Base-by-base conservation (phyloP, 2,888 invertebrate species). In the Leptinotarsa peninsularis region DNA sequence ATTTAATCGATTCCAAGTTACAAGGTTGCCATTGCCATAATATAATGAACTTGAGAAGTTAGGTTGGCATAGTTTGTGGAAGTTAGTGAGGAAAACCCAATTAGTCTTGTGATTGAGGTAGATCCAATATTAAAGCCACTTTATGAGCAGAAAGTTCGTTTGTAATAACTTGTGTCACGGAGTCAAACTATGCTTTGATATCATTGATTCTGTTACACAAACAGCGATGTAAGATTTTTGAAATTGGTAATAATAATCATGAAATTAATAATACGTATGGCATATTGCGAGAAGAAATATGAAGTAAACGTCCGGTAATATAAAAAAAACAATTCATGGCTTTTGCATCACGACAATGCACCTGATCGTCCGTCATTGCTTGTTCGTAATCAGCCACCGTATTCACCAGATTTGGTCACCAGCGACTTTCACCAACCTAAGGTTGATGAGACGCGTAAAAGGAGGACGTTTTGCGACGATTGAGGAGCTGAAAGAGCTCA, bases 1-100 rank as follows among this genome's bases (percentile, higher is more conserved):
- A 43, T 43, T 43, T 10, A 43, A 43, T 43, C 43, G 63, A 33
- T 52, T 0, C 3, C 7, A 14, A 33, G 63, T 63, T 43, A 18
- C 18, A 63, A 60, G 60, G 63, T 63, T 18, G 13, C 43, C 5
- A 18, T 60, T 63, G 63, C 63, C 17, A 2, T 63, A 43, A 43
- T 18, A 33, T 58, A 43, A 43, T 63, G 33, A 63, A 63, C 63
- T 43, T 17, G 63, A 17, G 63, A 63, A 63, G 63, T 63, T 43
- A 17, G 18, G 10, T 63, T 43, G 63, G 33, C 63, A 63, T 63
- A 63, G 63, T 63, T 63, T 43, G n/a, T 10, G 63, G 14, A 63
- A 63, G 63, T 63, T 63, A 4, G 17, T 15, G 63, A 18, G 33
- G 3, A 33, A 63, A 63, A 63, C 17, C 43, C n/a, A 63, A 63